Evolutionary conservation across 2,888 invertebrate genomes (phyloP).

Genomic region (Elmis aenea): DNA sequence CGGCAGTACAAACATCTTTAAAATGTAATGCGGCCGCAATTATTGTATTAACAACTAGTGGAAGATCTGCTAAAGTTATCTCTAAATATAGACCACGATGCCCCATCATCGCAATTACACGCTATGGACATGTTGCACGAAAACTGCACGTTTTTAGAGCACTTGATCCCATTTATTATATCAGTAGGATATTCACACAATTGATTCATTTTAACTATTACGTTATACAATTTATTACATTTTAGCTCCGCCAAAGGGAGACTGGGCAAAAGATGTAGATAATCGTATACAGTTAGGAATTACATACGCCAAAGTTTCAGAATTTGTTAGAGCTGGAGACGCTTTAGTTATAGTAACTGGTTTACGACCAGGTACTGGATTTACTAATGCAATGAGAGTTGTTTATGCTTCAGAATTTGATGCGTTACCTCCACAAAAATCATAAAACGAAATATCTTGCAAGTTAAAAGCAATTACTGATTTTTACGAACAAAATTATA

Average conservation of each 20-base stretch:
- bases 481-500: too few relatives aligned
- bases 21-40: conserved; percentile 67
- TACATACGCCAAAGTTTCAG: conserved; percentile 57
- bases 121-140: conserved; percentile 62
- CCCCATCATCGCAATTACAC: conserved; percentile 70
- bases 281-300: conserved; percentile 55
- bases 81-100: conserved; percentile 66
- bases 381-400: conserved; percentile 65
- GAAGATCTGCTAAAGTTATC: conserved; percentile 64
- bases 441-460: too few relatives aligned
- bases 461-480: too few relatives aligned
- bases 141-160: conserved; percentile 59
- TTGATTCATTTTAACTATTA: conserved; percentile 2
- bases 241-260: conserved; percentile 4
- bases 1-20: conserved; percentile 70
- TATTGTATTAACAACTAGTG: conserved; percentile 71
- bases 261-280: conserved; percentile 56
- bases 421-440: too few relatives aligned
- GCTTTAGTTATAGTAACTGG: conserved; percentile 68
- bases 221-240: conserved; percentile 23
- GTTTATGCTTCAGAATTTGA: conserved; percentile 46
- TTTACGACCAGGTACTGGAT: conserved; percentile 56
- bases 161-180: conserved; percentile 53
- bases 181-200: conserved; percentile 45
- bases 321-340: conserved; percentile 64